phyloP scores from a whole-genome alignment of 2,113 vertebrate species.

The Rattus norvegicus region GRCr8 NC_086026.1:20528001-20528500 shows the following conservation, averaged over 20 bases:
- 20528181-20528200: neutral
- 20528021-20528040: too few relatives aligned
- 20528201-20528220: neutral
- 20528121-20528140: neutral
- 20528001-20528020: too few relatives aligned
- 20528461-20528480: too few relatives aligned
- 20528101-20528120: too few relatives aligned
- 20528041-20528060: too few relatives aligned
- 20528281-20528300: neutral
- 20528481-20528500: neutral
- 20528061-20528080: too few relatives aligned
- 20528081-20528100: too few relatives aligned
- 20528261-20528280: neutral
- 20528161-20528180: neutral
- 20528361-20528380: neutral
- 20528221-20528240: neutral
- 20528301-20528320: neutral
- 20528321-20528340: too few relatives aligned
- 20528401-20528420: neutral
- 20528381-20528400: neutral
- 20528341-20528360: neutral
- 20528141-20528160: neutral
- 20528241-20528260: neutral
- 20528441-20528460: neutral
- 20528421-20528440: neutral